A percentile compares a stretch with the other conserved stretches of the same genome.
phyloP scores from a whole-genome alignment of 2,888 invertebrate species.

The Metalampra italica region DNA sequence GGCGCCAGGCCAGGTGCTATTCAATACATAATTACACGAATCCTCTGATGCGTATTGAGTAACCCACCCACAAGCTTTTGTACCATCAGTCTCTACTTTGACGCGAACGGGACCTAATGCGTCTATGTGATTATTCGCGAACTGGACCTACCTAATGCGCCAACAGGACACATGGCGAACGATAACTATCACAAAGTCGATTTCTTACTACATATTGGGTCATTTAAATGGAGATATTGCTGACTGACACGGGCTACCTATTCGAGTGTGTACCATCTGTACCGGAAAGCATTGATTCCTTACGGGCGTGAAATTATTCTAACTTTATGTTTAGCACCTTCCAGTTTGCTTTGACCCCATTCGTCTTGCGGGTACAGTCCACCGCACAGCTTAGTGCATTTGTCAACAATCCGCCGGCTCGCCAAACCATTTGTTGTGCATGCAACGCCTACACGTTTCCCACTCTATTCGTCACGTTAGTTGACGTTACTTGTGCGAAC shows the following conservation, averaged over 20 bases:
- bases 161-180: too few relatives aligned
- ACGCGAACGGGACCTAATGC: background rate
- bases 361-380: background rate
- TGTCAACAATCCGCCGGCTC: constrained; percentile 10
- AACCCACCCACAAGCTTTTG: constrained; percentile 3
- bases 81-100: background rate
- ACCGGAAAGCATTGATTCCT: too few relatives aligned
- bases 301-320: too few relatives aligned
- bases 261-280: too few relatives aligned
- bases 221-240: too few relatives aligned
- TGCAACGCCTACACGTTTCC: constrained; percentile 7
- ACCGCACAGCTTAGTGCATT: constrained; percentile 6
- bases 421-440: constrained; percentile 4
- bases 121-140: too few relatives aligned
- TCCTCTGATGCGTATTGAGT: constrained; percentile 1
- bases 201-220: too few relatives aligned
- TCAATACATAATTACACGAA: background rate
- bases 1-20: background rate
- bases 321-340: too few relatives aligned
- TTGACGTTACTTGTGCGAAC: background rate
- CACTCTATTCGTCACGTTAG: constrained; percentile 7
- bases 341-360: background rate
- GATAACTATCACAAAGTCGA: too few relatives aligned
- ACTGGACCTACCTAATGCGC: too few relatives aligned
- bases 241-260: too few relatives aligned